Base-by-base conservation (phyloP, 2,888 invertebrate genomes). In the Pachydiplax longipennis region DNA sequence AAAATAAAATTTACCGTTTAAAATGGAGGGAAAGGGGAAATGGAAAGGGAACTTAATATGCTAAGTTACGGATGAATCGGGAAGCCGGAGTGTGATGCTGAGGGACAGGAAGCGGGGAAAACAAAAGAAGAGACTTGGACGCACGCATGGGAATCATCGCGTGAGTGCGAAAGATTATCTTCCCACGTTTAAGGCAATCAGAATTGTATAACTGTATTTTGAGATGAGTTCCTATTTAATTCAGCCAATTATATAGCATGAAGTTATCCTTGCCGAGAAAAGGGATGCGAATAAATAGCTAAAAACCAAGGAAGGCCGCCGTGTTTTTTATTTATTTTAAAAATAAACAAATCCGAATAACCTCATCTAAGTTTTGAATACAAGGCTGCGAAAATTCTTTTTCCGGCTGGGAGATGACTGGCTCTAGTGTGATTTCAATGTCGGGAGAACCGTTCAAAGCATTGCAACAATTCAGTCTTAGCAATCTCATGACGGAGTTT, bases 111-210 rank as follows among this genome's bases (percentile, higher is more conserved):
- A 87, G 37, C 22, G 61, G 0, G 37, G 83, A 40, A 87, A 87
- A 58, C 58, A 65, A 87, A 87, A 37, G 87, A 10, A 35, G 83
- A 18, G 83, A 61, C 58, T 83, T 83, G 5, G 44, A 37, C 83
- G 65, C 87, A 35, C 87, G 61, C 87, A 87, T 65, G 65, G 22
- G 58, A 31, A 31, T 37, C 61, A 35, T 35, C 40, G 25, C 37
- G 37, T 58, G 65, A 37, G 37, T 31, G 18, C 61, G 61, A n/a
- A 37, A 83, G 53, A 58, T 87, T 65, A 65, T 65, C 61, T 87
- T 58, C 87, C 61, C 87, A 87, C 87, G 61, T 87, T 37, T 87
- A 65, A 58, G 61, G 87, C 37, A 65, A 87, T 87, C 87, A 37
- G 31, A 53, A 31, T 25, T 25, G 12, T 73, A 73, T 73, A 73